Evolutionary conservation across 2,797 vertebrate species (phyloP).

Genomic region (Sorex maritimensis): DNA sequence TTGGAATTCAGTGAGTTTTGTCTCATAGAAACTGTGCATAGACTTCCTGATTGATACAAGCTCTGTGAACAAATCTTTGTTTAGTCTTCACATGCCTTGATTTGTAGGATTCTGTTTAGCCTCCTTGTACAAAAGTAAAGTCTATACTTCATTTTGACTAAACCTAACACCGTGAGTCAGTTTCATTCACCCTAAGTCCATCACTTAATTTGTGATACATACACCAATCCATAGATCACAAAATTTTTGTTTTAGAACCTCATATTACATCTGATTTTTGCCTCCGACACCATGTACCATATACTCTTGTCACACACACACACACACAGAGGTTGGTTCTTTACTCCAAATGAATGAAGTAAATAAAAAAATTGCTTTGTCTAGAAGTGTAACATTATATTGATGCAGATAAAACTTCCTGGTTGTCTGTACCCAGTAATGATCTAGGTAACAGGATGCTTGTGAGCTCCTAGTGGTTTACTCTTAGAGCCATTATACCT

Average conservation of each 20-base stretch:
- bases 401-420: neutral
- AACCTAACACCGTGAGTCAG: too few relatives aligned
- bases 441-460: conserved; percentile 25
- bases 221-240: neutral
- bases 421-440: neutral
- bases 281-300: neutral
- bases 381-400: neutral
- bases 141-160: too few relatives aligned
- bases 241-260: neutral
- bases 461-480: conserved; percentile 1
- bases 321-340: neutral
- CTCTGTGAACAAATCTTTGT: neutral
- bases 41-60: rapidly evolving
- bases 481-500: neutral
- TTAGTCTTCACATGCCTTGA: neutral
- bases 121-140: neutral
- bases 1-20: neutral
- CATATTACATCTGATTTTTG: neutral
- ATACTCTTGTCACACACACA: too few relatives aligned
- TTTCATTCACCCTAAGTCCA: neutral
- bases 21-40: neutral
- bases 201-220: neutral
- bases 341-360: neutral
- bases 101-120: neutral
- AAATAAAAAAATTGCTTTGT: neutral